Conservation (phyloP, 2,888 invertebrate genomes). For the Chloroclystis v-ata region DNA sequence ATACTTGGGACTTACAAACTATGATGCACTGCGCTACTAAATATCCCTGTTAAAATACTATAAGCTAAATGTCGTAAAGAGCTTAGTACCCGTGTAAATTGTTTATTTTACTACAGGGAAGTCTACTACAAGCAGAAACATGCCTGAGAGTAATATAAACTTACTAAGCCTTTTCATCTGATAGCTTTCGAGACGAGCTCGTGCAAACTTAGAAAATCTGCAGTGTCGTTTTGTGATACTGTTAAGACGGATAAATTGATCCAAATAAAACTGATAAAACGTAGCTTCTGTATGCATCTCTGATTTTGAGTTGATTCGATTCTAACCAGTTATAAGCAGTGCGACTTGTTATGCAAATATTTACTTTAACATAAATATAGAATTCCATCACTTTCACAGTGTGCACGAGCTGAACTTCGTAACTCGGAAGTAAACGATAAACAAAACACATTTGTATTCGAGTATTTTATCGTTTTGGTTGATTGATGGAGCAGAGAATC, state of each 20-base stretch:
- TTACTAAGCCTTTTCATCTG: too few species aligned
- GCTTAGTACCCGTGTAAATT: too few species aligned
- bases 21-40: conserved; percentile 14
- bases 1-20: conserved; percentile 14
- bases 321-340: neutral
- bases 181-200: too few species aligned
- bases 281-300: conserved; percentile 12
- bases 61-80: too few species aligned
- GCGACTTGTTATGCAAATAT: conserved; percentile 9
- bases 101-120: too few species aligned
- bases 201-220: too few species aligned
- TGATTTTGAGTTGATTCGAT: neutral
- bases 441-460: conserved; percentile 22
- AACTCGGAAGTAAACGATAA: conserved; percentile 7
- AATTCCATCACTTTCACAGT: conserved; percentile 21
- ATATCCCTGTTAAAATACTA: too few species aligned
- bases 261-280: too few species aligned
- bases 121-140: too few species aligned
- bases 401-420: conserved; percentile 1
- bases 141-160: too few species aligned
- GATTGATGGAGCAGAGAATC: conserved; percentile 26
- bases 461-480: conserved; percentile 29
- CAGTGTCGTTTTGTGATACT: too few species aligned
- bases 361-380: conserved; percentile 2
- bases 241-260: too few species aligned